Conservation (phyloP, 1,140 invertebrate species). For the Archivesica marissinica region DNA sequence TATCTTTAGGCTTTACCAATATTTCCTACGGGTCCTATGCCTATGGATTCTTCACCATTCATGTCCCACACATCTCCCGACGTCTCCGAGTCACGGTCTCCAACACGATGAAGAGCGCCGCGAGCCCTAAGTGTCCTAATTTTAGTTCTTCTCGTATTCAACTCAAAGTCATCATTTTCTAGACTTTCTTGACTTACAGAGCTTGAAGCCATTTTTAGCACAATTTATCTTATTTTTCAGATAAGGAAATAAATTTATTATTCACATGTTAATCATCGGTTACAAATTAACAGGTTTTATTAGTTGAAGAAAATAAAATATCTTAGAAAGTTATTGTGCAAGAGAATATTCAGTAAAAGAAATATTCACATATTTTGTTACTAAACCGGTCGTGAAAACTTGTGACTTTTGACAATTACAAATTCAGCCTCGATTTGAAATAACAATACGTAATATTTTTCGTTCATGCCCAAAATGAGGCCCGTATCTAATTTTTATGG, state of each 20-base stretch:
- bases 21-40: conserved; percentile 45
- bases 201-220: conserved; percentile 87
- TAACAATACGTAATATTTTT: conserved; percentile 45
- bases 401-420: conserved; percentile 54
- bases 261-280: no score
- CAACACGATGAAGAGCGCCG: conserved; percentile 84
- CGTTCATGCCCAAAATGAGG: conserved; percentile 20
- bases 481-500: no score
- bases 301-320: neutral
- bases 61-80: conserved; percentile 67
- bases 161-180: conserved; percentile 87
- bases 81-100: conserved; percentile 54
- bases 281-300: neutral
- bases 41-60: conserved; percentile 68
- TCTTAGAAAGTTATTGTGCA: no score
- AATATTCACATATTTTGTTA: no score
- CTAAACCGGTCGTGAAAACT: conserved; percentile 39
- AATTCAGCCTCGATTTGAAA: conserved; percentile 52
- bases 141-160: conserved; percentile 85
- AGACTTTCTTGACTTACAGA: conserved; percentile 87
- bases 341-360: no score
- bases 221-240: neutral
- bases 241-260: no score
- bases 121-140: conserved; percentile 86
- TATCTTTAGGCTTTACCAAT: conserved; percentile 4